Evolutionary conservation across 2,113 vertebrate species (phyloP), one percentile per base, ranked within the genome.

Genomic region (Pterocles gutturalis): DNA sequence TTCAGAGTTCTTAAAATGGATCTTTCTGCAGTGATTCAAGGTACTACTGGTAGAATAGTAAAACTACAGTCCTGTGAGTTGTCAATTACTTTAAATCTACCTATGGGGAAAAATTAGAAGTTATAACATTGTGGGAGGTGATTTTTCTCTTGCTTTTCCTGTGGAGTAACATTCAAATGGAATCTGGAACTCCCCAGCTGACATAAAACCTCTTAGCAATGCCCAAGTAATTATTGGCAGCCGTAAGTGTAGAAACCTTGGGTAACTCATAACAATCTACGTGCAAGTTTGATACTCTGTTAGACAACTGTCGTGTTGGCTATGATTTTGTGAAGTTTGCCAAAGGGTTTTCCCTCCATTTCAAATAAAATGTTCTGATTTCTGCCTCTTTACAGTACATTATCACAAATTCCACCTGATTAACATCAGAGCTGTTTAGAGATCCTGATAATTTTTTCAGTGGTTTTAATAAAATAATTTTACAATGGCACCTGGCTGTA

Each of bases 91-190:
- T n/a, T 31, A 41, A 60, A 64, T 55, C 34, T 64, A 34, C 64
- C 36, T 31, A 2, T 12, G 25, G 58, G 43, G n/a, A 3, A 19
- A 67, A 46, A 29, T 4, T 9, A 41, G 21, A 29, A 61, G 31
- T 43, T 64, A 2, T 2, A 18, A 29, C 5, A 13, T 11, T 76
- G 8, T 7, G 21, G 58, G 45, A 64, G 64, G 24, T 31, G 49
- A 31, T 66, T 89, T 60, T 83, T 75, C 28, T 58, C 25, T n/a
- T 10, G 45, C 11, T 73, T 46, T 79, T 34, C 8, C 55, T 13
- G 14, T 2, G 51, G 29, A 61, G 36, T 4, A 2, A 28, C 0
- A 1, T 36, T 65, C 26, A 34, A 41, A 21, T 15, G 17, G 66
- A 31, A 21, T 20, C 33, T 60, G 62, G 31, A 55, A 25, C 26